Evolutionary conservation across 2,888 invertebrate species (phyloP), one percentile per base, ranked within the genome.

Genomic region (Phaedon cochleariae): DNA sequence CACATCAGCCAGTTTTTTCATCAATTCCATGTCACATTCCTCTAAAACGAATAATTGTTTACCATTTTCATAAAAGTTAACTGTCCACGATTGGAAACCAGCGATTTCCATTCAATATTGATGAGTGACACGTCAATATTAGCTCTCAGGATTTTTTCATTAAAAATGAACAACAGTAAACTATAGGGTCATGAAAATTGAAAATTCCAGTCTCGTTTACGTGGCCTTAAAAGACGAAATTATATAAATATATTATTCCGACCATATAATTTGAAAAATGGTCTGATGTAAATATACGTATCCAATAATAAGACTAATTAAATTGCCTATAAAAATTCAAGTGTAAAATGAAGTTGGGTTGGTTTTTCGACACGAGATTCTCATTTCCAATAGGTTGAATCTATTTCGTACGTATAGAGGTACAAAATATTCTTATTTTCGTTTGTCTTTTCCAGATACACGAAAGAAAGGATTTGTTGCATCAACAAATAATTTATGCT

Each of bases 131-230:
- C 62, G 62, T 57, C 57, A 37, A 51, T 31, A 26, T 41, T 49
- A 21, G 31, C 37, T 54, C 49, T 45, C 26, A 46, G 49, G 57
- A 22, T 62, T 62, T 62, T 37, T 48, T 34, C 54, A 55, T 62
- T 51, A 57, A 62, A 55, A 41, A 62, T 62, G 31, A n/a, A 62
- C 21, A 1, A 34, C 26, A 4, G 34, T 57, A 57, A 57, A 22
- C n/a, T 48, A 49, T 49, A 49, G 31, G 26, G 41, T 57, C 10
- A 20, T 29, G 3, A 9, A 59, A 48, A 59, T 29, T 57, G 45
- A 59, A 58, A 63, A 29, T 58, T 58, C 41, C 26, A 58, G 48
- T 54, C 26, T 55, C 17, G 58, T 45, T 63, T 49, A 63, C 63
- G 63, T 63, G 63, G 63, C 63, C 63, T 18, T 31, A 59, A 46